Evolutionary conservation across 2,888 invertebrate genomes (phyloP), one percentile per base, ranked within the genome.

Genomic region (Protonemura montana): DNA sequence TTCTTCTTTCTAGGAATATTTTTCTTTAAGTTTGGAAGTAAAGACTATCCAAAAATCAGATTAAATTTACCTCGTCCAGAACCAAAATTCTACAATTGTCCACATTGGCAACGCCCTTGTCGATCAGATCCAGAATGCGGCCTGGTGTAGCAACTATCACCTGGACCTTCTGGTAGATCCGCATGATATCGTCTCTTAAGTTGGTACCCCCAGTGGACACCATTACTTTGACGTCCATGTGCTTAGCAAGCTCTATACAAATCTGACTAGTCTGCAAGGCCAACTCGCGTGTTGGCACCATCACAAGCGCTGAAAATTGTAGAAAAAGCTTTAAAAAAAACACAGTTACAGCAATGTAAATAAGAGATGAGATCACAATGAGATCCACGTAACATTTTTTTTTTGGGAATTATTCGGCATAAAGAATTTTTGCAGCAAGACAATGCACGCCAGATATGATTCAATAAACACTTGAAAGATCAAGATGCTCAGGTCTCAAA

Each of bases 211-310:
- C 99, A 89, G 99, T 99, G 90, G 99, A 99, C 88, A 99, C 99
- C 99, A 99, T 99, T 89, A 99, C 98, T 92, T 98, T 97, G 90
- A 98, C 95, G 91, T 97, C 96, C 93, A 99, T 95, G 92, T 99
- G 99, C 92, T 99, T 99, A 89, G 98, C 97, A 90, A 99, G 94
- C 92, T 99, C 99, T 92, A 99, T 99, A 93, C 99, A 98, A 91
- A 99, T 99, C 93, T 99, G 99, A 93, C 99, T 98, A 91, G 99
- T 99, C 93, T 99, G 99, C 90, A 99, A 94, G 88, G 99, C 99
- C 92, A 99, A 93, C 93, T 99, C 99, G 93, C 99, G 94, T 88
- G 99, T 99, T 88, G 99, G 99, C 91, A 99, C 99, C 92, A 99
- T 97, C 90, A 99, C 95, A 93, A 99, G 94, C 90, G 98, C 99